Conservation (phyloP, 2,113 vertebrate species). For the Muntiacus reevesi region DNA sequence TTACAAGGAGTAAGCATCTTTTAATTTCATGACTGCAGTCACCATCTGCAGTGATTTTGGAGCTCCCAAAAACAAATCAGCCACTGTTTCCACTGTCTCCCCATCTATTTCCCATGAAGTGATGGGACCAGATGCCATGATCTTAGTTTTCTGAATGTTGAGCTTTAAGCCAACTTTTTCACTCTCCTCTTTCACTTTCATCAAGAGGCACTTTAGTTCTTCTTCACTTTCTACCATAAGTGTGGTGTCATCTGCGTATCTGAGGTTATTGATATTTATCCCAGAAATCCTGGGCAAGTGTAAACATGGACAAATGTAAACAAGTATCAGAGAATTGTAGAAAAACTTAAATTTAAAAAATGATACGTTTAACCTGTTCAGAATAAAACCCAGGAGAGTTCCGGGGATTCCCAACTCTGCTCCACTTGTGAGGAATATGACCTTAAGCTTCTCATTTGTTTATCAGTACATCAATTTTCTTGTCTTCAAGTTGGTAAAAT, state of each 20-base stretch:
- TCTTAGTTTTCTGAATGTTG: not conserved
- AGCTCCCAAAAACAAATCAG: not conserved
- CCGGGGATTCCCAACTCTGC: not conserved
- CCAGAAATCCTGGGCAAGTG: not conserved
- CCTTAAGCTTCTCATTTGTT: not conserved
- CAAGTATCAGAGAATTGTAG: not conserved
- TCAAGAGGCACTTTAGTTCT: not conserved
- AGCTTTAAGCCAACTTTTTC: not conserved
- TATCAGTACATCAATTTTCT: not conserved
- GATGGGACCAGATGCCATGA: not conserved
- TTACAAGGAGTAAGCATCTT: not conserved
- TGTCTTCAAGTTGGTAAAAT: not conserved
- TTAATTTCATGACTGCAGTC: not conserved
- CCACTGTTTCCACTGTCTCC: not conserved
- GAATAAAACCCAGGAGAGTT: not conserved
- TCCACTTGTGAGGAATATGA: not conserved
- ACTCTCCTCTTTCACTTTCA: not conserved
- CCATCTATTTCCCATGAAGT: not conserved
- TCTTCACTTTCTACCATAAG: not conserved
- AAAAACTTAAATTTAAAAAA: not conserved
- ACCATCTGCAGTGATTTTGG: not conserved
- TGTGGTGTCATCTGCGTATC: not conserved
- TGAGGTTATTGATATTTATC: not conserved
- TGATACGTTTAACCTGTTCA: not conserved
- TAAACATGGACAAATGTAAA: not conserved